These are phyloP conservation scores for Leptinotarsa tumamoca DNA, from an alignment of 2,888 invertebrate genomes.

Conservation along the genomic window DNA sequence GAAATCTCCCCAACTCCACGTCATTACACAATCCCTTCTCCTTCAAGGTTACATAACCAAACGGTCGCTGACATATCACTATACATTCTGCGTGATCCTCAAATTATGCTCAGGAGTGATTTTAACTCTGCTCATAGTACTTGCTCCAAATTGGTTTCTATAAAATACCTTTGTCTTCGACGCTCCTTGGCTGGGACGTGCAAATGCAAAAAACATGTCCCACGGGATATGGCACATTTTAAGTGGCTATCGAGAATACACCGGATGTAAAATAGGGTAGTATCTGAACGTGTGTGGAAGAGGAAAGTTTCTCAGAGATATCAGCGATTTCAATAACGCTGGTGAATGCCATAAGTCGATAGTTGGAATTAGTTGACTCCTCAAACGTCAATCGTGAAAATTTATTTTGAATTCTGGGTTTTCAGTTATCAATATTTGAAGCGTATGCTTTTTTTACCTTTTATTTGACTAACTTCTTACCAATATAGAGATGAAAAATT, in stretches of 20 bases:
- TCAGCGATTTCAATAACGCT: neutral
- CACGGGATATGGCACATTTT: constrained; percentile 42
- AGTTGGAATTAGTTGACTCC: no score
- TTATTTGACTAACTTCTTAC: no score
- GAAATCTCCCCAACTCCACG: neutral
- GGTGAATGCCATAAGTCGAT: no score
- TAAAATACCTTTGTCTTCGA: constrained; percentile 57
- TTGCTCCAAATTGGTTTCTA: constrained; percentile 61
- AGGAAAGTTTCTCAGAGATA: neutral
- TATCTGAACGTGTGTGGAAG: neutral
- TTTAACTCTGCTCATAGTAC: constrained; percentile 59
- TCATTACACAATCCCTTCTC: neutral
- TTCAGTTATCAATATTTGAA: no score
- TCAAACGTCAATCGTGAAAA: no score
- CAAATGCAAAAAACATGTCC: constrained; percentile 14
- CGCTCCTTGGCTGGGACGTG: neutral
- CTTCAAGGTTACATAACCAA: neutral
- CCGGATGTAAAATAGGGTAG: constrained; percentile 28
- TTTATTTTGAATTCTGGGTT: no score
- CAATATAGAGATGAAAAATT: no score
- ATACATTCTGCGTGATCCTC: constrained; percentile 50
- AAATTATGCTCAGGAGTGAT: constrained; percentile 61
- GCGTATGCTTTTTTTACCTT: no score
- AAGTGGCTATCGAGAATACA: constrained; percentile 44
- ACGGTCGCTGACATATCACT: constrained; percentile 2